Percentiles rank a stretch among this genome's conserved stretches.
phyloP scores from a whole-genome alignment of 2,113 vertebrate genomes.

The Paramormyrops kingsleyae region DNA sequence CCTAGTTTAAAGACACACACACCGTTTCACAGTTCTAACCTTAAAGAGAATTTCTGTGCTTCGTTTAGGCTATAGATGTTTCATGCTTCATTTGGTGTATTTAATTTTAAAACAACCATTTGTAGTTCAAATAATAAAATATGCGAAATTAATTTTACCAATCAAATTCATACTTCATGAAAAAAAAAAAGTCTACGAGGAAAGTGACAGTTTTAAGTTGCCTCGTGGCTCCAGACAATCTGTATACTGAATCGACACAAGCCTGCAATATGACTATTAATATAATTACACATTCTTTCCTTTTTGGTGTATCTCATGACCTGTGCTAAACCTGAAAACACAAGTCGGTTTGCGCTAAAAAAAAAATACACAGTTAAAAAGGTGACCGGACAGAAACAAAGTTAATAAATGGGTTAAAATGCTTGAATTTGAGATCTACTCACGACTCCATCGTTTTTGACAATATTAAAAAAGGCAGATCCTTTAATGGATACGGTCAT shows the following conservation, averaged over 20 bases:
- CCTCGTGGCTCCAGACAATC: background rate
- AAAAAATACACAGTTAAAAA: background rate
- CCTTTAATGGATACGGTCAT: conserved; percentile 31
- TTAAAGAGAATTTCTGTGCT: background rate
- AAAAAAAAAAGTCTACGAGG: background rate
- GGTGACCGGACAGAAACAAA: background rate
- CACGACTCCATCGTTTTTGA: background rate
- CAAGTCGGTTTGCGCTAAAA: background rate
- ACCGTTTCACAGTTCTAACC: background rate
- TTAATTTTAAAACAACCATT: background rate
- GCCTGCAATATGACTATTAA: background rate
- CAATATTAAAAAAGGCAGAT: conserved; percentile 20
- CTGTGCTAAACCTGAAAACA: background rate
- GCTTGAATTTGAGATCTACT: conserved; percentile 10
- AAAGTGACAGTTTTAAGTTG: background rate
- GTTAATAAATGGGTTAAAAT: background rate
- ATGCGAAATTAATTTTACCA: background rate
- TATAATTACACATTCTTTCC: background rate
- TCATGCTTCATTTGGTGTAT: background rate
- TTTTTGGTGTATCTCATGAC: background rate
- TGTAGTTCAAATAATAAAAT: background rate
- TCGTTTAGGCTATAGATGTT: background rate
- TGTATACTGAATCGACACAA: background rate
- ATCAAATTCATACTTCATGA: background rate
- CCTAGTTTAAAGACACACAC: background rate